Percentiles rank a stretch among this genome's conserved stretches.
phyloP scores from a whole-genome alignment of 2,888 invertebrate species.

The Thyatira batis region DNA sequence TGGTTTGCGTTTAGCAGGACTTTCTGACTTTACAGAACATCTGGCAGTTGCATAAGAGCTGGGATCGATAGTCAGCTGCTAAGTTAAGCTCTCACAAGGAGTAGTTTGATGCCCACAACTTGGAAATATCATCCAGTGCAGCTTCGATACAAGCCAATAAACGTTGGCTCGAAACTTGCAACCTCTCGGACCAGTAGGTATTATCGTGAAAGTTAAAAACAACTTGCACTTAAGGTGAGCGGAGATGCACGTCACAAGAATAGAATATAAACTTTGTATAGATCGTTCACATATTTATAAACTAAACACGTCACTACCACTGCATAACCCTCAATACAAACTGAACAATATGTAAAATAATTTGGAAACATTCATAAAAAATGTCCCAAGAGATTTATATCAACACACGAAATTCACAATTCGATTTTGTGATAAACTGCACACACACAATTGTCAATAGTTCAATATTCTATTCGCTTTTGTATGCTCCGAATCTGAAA shows the following conservation, averaged over 20 bases:
- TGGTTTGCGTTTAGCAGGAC: neutral
- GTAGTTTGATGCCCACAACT: constrained; percentile 8
- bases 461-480: neutral
- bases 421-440: neutral
- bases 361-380: no score
- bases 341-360: no score
- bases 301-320: no score
- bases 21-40: constrained; percentile 9
- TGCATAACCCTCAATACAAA: no score
- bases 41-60: constrained; percentile 23
- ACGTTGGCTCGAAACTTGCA: neutral
- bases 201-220: constrained; percentile 2
- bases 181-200: neutral
- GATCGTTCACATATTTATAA: neutral
- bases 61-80: constrained; percentile 16
- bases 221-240: neutral
- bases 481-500: neutral
- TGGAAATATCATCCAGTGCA: constrained; percentile 3
- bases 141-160: constrained; percentile 5
- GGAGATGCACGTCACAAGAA: neutral
- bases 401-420: no score
- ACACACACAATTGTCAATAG: neutral
- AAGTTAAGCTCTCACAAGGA: constrained; percentile 2
- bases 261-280: neutral
- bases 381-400: no score